Base-by-base conservation (phyloP, 2,797 vertebrate genomes). In the Sebastes aleutianus region DNA sequence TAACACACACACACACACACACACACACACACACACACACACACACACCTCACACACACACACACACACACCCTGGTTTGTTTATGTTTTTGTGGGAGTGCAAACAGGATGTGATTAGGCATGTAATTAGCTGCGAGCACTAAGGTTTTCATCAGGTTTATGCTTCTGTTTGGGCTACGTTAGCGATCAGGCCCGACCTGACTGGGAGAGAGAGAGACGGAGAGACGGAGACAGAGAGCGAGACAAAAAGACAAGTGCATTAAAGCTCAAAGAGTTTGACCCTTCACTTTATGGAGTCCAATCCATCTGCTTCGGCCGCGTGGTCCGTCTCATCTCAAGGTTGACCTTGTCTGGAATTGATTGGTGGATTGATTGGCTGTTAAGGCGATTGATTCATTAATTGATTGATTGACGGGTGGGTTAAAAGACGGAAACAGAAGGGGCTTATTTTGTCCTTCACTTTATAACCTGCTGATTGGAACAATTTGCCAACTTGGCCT, bases 51-150 rank as follows among this genome's bases (percentile, higher is more conserved):
- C n/a, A 24, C 24, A 24, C 24, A 24, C 56, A 16, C 24, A 58
- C 57, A 13, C 56, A 16, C 26, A 32, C 31, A 0, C 26, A 20
- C 27, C 20, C 9, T 63, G 65, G 62, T 81, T 84, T 89, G 87
- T 90, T 91, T 84, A 80, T 89, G 85, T 90, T 84, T 65, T 76
- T 62, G 67, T 74, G 10, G 12, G 10, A 57, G 18, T 20, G 84
- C 80, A 84, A 82, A 86, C 79, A 85, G 81, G 87, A 89, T 86
- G 71, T 89, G 92, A 89, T 91, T 88, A 88, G 75, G 31, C 58
- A 14, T 87, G 85, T 85, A 85, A 91, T 91, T 88, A 91, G 71
- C 73, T 82, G 62, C 27, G 58, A 80, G 34, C 34, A 22, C 62
- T 14, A 16, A 14, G 57, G 43, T 83, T 88, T 85, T 83, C 73